These are phyloP conservation scores for Hemithea aestivaria DNA, from an alignment of 2,888 invertebrate genomes.

Conservation along the genomic window DNA sequence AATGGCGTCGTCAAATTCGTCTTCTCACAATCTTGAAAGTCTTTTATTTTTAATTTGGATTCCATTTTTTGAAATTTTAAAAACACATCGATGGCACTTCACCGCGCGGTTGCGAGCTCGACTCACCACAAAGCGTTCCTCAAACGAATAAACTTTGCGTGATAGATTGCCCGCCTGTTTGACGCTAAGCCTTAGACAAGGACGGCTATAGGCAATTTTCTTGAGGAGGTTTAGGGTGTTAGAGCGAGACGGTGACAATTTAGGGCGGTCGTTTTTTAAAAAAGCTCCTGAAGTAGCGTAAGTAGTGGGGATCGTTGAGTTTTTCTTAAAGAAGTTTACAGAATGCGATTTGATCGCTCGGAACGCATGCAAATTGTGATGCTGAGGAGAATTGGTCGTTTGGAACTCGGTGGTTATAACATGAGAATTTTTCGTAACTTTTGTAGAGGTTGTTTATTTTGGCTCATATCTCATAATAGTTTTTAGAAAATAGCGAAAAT, in stretches of 20 bases:
- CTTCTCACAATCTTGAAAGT: slow-evolving; percentile 67
- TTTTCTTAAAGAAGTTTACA: slow-evolving; percentile 79
- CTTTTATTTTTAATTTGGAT: slow-evolving; percentile 63
- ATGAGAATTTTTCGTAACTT: too few species aligned
- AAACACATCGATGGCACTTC: slow-evolving; percentile 50
- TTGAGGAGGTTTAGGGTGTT: slow-evolving; percentile 11
- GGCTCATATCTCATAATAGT: too few species aligned
- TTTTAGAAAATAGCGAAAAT: too few species aligned
- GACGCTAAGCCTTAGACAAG: slow-evolving; percentile 67
- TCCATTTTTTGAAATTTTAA: slow-evolving; percentile 58
- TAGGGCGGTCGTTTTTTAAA: slow-evolving; percentile 68
- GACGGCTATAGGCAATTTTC: slow-evolving; percentile 38
- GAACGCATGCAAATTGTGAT: slow-evolving; percentile 47
- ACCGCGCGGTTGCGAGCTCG: slow-evolving; percentile 51
- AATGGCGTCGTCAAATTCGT: slow-evolving; percentile 81
- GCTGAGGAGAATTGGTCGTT: slow-evolving; percentile 43
- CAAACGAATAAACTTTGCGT: slow-evolving; percentile 76
- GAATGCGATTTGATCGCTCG: slow-evolving; percentile 72
- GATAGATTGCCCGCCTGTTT: slow-evolving; percentile 74
- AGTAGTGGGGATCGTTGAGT: slow-evolving; percentile 77
- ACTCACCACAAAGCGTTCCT: slow-evolving; percentile 72
- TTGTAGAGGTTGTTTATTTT: too few species aligned
- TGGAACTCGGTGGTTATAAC: background rate
- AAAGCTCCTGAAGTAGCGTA: slow-evolving; percentile 71
- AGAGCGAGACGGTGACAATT: slow-evolving; percentile 46